Conservation (phyloP, 2,797 vertebrate genomes). For the Labeo calbasu region DNA sequence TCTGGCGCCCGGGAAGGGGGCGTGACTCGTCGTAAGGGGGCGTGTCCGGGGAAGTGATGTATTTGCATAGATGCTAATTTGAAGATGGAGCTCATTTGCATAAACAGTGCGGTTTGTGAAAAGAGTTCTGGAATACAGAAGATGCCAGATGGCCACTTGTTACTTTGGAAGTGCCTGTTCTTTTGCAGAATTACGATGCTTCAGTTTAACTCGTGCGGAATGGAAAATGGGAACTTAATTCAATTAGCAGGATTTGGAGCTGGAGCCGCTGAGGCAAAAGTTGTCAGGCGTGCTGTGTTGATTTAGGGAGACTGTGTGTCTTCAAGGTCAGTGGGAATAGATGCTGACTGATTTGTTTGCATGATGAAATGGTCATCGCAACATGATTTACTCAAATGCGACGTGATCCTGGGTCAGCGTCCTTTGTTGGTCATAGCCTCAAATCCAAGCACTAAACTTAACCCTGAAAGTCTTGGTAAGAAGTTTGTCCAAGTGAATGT, state of each 20-base stretch:
- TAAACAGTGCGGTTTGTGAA: conserved; percentile 35
- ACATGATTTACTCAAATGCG: background rate
- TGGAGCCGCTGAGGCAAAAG: background rate
- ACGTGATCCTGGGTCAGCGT: background rate
- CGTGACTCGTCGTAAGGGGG: conserved; percentile 3
- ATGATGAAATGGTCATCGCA: background rate
- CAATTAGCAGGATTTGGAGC: background rate
- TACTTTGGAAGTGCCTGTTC: conserved; percentile 41
- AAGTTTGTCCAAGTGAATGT: background rate
- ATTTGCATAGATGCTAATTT: conserved; percentile 19
- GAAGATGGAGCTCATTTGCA: conserved; percentile 42
- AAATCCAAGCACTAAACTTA: background rate
- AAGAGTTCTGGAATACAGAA: conserved; percentile 35
- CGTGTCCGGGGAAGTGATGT: conserved; percentile 20
- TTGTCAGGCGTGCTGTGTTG: background rate
- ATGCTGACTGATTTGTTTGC: background rate
- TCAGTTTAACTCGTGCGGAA: background rate
- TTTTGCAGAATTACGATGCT: conserved; percentile 33
- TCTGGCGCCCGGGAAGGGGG: conserved; percentile 13
- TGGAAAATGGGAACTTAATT: conserved; percentile 18
- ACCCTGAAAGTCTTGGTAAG: background rate
- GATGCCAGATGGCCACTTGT: conserved; percentile 52
- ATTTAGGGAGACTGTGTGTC: background rate
- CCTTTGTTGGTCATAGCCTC: background rate
- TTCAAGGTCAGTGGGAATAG: background rate